Percentiles rank a stretch among this genome's conserved stretches.
Conservation (phyloP, 2,113 vertebrate genomes). For the Protobothrops flavoviridis region DNA sequence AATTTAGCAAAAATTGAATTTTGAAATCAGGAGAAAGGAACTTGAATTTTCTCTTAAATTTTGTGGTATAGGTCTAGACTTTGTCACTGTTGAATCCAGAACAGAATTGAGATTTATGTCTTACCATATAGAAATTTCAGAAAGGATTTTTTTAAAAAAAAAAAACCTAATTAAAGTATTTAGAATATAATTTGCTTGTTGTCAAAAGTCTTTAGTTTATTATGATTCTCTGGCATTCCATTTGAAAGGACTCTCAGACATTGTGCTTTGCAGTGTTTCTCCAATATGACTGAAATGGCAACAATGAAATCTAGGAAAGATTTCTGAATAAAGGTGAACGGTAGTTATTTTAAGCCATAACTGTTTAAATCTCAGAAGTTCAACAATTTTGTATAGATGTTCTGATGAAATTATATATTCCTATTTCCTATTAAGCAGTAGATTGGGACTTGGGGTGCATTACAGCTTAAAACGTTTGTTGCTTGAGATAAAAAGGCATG, state of each 20-base stretch:
- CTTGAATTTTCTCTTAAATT: slow-evolving; percentile 38
- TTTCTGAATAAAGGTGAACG: slow-evolving; percentile 23
- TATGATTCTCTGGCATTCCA: not conserved
- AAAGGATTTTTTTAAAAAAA: slow-evolving; percentile 27
- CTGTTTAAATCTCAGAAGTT: not conserved
- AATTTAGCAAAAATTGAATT: slow-evolving; percentile 47
- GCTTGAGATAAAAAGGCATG: not conserved
- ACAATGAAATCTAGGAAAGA: slow-evolving; percentile 19
- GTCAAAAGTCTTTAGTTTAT: not conserved
- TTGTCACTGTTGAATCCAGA: slow-evolving; percentile 36
- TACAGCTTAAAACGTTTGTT: too few species aligned
- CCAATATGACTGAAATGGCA: not conserved
- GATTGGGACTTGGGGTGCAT: not conserved
- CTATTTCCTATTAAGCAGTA: not conserved
- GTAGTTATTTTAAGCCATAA: not conserved
- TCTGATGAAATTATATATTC: not conserved
- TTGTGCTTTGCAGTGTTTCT: not conserved
- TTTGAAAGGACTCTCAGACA: not conserved
- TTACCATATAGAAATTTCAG: slow-evolving; percentile 1
- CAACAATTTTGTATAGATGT: not conserved
- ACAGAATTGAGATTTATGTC: slow-evolving; percentile 55
- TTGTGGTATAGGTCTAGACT: slow-evolving; percentile 31
- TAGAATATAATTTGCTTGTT: not conserved
- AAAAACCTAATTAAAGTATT: not conserved
- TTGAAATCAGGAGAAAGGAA: slow-evolving; percentile 59